Percentiles rank a stretch among this genome's conserved stretches.
phyloP scores from a whole-genome alignment of 2,888 invertebrate genomes.

The Rutpela maculata region DNA sequence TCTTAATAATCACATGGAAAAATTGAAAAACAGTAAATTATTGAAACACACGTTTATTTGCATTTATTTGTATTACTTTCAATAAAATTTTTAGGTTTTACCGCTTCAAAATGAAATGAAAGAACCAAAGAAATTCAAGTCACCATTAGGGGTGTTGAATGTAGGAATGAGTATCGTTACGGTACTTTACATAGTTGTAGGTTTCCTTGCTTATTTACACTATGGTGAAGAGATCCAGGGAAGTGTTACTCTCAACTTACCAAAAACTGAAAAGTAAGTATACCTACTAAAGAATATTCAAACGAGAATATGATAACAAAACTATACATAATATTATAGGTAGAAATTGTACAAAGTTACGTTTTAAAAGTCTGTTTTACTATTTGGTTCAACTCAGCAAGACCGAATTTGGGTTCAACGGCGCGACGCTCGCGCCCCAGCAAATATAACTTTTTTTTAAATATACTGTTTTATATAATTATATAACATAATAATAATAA shows the following conservation, averaged over 20 bases:
- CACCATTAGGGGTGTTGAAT: slow-evolving; percentile 89
- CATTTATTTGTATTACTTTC: neutral
- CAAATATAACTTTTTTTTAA: too few relatives aligned
- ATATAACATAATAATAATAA: too few relatives aligned
- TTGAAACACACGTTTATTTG: neutral
- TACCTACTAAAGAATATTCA: neutral
- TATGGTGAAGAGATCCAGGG: slow-evolving; percentile 89
- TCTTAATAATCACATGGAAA: too few relatives aligned
- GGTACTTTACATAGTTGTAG: slow-evolving; percentile 85
- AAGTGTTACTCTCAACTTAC: slow-evolving; percentile 92
- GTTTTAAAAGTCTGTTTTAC: too few relatives aligned
- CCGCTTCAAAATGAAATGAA: slow-evolving; percentile 96
- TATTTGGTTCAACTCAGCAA: too few relatives aligned
- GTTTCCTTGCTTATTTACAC: slow-evolving; percentile 91
- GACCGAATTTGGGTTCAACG: too few relatives aligned
- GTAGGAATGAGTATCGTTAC: slow-evolving; percentile 91
- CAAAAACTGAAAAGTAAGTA: slow-evolving; percentile 77
- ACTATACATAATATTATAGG: too few relatives aligned
- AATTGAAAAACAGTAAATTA: neutral
- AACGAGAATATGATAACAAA: neutral
- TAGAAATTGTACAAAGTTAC: too few relatives aligned
- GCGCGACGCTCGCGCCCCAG: too few relatives aligned
- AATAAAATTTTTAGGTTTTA: slow-evolving; percentile 80
- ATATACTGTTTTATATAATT: too few relatives aligned
- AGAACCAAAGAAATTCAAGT: slow-evolving; percentile 85